Conservation (phyloP, 2,113 vertebrate species). For the Bos taurus region ARS-UCD2.0 NC_037347.1:62762001-62762500, state of each 20-base stretch:
- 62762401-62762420: fast-evolving
- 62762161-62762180: not conserved
- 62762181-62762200: not conserved
- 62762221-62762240: not conserved
- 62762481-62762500: not conserved
- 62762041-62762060: not conserved
- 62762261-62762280: not conserved
- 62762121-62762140: not conserved
- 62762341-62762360: not conserved
- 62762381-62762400: not conserved
- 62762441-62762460: not conserved
- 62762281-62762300: not conserved
- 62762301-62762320: not conserved
- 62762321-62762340: not conserved
- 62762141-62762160: not conserved
- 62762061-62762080: not conserved
- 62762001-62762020: fast-evolving
- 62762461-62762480: not conserved
- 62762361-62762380: not conserved
- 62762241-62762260: not conserved
- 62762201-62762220: not conserved
- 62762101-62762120: not conserved
- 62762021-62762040: fast-evolving
- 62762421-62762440: fast-evolving
- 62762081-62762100: not conserved